phyloP scores from a whole-genome alignment of 2,888 invertebrate species.

The Eudemis profundana region DNA sequence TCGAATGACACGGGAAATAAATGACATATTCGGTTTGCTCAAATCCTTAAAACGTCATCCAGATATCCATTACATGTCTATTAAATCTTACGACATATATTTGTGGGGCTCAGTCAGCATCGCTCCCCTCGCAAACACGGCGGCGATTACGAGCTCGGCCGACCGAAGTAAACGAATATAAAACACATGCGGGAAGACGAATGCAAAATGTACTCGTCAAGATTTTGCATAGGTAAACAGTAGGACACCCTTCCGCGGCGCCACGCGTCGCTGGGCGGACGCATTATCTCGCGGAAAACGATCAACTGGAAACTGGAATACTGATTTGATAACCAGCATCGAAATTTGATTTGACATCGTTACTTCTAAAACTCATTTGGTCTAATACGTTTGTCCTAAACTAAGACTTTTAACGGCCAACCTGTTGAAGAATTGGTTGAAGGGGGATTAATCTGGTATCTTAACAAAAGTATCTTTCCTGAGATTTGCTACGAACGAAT shows the following conservation, averaged over 20 bases:
- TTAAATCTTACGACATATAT: conserved; percentile 86
- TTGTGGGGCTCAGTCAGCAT: conserved; percentile 83
- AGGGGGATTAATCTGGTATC: too few species aligned
- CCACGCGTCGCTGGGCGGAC: conserved; percentile 34
- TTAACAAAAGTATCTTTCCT: too few species aligned
- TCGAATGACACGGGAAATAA: conserved; percentile 80
- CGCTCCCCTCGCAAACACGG: conserved; percentile 83
- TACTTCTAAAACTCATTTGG: background rate
- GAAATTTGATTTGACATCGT: background rate
- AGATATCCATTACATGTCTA: conserved; percentile 86
- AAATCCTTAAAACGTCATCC: conserved; percentile 86
- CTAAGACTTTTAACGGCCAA: background rate
- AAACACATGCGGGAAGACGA: conserved; percentile 84
- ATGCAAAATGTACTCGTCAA: conserved; percentile 82
- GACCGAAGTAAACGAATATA: conserved; percentile 85
- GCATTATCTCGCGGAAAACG: conserved; percentile 37
- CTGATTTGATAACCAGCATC: conserved; percentile 23
- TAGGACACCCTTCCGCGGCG: conserved; percentile 64
- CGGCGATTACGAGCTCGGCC: conserved; percentile 81
- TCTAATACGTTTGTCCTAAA: background rate
- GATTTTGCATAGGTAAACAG: conserved; percentile 84
- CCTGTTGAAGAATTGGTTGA: too few species aligned
- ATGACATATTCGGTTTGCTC: conserved; percentile 85
- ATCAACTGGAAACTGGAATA: conserved; percentile 39
- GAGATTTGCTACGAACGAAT: too few species aligned